Conservation (phyloP, 1,140 invertebrate species). For the Platorchestia sp. region DNA sequence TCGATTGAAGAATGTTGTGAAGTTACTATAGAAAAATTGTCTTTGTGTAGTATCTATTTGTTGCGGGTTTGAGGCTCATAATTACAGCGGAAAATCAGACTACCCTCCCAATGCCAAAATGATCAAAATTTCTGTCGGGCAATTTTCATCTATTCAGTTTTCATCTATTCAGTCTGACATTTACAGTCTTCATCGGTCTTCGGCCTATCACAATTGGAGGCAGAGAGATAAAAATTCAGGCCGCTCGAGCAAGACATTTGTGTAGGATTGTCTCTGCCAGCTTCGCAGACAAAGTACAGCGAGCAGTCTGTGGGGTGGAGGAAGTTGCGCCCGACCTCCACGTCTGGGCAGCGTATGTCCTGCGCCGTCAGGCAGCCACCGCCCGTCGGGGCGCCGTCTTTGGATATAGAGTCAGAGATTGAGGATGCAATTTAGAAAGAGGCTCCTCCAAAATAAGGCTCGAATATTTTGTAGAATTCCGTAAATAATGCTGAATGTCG, state of each 20-base stretch:
- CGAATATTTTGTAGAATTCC: background rate
- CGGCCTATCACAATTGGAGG: background rate
- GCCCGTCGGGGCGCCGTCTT: background rate
- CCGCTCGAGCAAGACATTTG: background rate
- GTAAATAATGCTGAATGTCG: background rate
- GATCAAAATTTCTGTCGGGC: too few relatives aligned
- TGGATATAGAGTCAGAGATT: background rate
- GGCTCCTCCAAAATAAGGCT: background rate
- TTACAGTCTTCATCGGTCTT: background rate
- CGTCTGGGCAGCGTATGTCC: background rate
- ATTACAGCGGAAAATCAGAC: too few relatives aligned
- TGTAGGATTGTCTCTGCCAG: background rate
- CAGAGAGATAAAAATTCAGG: background rate
- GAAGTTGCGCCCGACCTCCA: background rate
- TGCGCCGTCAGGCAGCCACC: background rate
- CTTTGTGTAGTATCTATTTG: too few relatives aligned
- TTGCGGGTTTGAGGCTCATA: too few relatives aligned
- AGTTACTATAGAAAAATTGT: too few relatives aligned
- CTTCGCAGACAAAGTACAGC: background rate
- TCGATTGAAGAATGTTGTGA: too few relatives aligned
- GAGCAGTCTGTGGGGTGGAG: background rate
- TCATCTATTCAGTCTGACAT: background rate
- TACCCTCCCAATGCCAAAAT: too few relatives aligned
- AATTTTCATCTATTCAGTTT: too few relatives aligned
- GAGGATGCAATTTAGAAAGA: background rate